These are phyloP conservation scores for Camponotus pennsylvanicus DNA, from an alignment of 1,140 invertebrate genomes.

Conservation along the genomic window DNA sequence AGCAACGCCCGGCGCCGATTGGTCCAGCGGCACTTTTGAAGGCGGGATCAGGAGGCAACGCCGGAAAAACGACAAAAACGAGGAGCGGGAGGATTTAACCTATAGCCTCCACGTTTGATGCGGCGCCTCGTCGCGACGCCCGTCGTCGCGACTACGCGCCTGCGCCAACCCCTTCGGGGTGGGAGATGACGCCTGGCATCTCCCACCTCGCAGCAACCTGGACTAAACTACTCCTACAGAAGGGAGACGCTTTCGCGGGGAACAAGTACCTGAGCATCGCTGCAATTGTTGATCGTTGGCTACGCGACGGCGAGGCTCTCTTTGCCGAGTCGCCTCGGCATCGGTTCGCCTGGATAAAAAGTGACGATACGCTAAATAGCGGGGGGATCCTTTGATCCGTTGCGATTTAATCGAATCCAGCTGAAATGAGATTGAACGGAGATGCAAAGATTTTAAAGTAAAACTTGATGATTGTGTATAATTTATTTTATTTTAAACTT, in stretches of 20 bases:
- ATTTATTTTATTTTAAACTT: neutral
- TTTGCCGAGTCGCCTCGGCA: slow-evolving; percentile 6
- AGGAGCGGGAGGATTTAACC: slow-evolving; percentile 85
- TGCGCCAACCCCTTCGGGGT: slow-evolving; percentile 72
- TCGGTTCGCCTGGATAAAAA: slow-evolving; percentile 36
- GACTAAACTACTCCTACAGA: slow-evolving; percentile 51
- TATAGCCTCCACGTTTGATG: slow-evolving; percentile 86
- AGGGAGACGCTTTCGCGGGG: slow-evolving; percentile 40
- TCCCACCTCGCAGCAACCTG: slow-evolving; percentile 57
- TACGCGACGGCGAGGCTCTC: slow-evolving; percentile 63
- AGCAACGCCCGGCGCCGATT: slow-evolving; percentile 78
- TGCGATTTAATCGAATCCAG: neutral
- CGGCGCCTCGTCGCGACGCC: slow-evolving; percentile 69
- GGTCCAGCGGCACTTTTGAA: slow-evolving; percentile 85
- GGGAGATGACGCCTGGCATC: slow-evolving; percentile 69
- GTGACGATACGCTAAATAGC: slow-evolving; percentile 30
- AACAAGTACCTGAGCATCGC: slow-evolving; percentile 71
- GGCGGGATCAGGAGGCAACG: slow-evolving; percentile 86
- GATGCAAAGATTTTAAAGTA: neutral
- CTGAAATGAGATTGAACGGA: neutral
- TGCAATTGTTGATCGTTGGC: slow-evolving; percentile 83
- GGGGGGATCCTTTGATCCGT: neutral
- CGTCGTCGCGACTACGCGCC: slow-evolving; percentile 73
- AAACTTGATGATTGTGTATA: neutral
- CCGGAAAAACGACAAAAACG: slow-evolving; percentile 85